Evolutionary conservation across 2,113 vertebrate genomes (phyloP), one percentile per base, ranked within the genome.

Genomic region (Pollachius pollachius): DNA sequence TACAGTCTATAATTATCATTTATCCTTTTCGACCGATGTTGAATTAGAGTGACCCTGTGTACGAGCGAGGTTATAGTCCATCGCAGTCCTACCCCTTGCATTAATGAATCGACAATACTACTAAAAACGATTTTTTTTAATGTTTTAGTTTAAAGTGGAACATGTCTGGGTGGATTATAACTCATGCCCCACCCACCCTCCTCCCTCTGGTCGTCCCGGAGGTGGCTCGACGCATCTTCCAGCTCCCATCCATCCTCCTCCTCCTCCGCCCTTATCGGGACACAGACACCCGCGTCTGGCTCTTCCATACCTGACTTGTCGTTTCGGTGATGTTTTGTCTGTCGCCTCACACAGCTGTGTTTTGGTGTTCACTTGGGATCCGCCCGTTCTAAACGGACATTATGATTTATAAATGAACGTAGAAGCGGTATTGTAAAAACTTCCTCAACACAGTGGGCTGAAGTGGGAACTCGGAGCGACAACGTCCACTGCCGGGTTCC

Each of bases 391-490:
- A 34, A 7, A 4, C 63, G 21, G 59, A 12, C 77, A 67, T 80
- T 68, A 72, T 72, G 81, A 81, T 81, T 74, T 77, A 52, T 60
- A 23, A 75, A 25, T 74, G 69, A 83, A 56, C 75, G 61, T 52
- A 1, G 30, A 19, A 12, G 16, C 58, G 70, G 23, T 71, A 65
- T 69, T 71, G 0, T 82, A 79, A 81, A 69, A 21, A 18, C 16
- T n/a, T 19, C 64, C 58, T 60, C 61, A 57, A 71, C 17, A 7
- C 62, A 62, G 68, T 23, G 63, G n/a, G 18, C 13, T 18, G 23
- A 58, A 58, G 15, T n/a, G 57, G 17, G 17, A 58, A 17, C 18
- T 58, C 57, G 15, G 17, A 58, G 13, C 4, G 16, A 27, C 34
- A n/a, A 2, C 64, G 15, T 16, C 27, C 62, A 17, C 52, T 64